Evolutionary conservation across 2,888 invertebrate species (phyloP).

Genomic region (Cerceris rybyensis): DNA sequence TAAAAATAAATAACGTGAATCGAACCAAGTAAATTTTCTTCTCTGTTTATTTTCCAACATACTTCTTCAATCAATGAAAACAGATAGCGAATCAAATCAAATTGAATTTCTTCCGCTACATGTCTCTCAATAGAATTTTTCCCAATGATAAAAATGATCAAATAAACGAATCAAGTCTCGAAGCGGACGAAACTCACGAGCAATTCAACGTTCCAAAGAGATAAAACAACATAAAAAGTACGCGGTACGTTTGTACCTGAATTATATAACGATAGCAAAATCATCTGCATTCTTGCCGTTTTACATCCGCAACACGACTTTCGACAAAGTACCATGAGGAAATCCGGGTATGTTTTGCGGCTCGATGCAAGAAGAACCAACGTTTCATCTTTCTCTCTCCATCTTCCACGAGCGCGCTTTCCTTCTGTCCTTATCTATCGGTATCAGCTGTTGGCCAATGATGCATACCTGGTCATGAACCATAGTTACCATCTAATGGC

Average conservation of each 20-base stretch:
- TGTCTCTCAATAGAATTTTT: too few relatives aligned
- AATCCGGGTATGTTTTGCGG: conserved; percentile 42
- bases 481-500: conserved; percentile 76
- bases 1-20: too few relatives aligned
- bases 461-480: conserved; percentile 70
- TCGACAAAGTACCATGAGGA: conserved; percentile 29
- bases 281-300: not conserved
- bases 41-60: too few relatives aligned
- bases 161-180: too few relatives aligned
- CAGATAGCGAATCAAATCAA: too few relatives aligned
- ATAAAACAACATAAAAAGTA: not conserved
- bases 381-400: not conserved
- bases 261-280: conserved; percentile 9
- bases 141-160: too few relatives aligned
- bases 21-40: too few relatives aligned
- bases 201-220: too few relatives aligned
- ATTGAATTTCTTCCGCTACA: too few relatives aligned
- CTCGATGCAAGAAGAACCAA: conserved; percentile 21
- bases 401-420: conserved; percentile 18
- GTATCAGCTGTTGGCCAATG: conserved; percentile 67
- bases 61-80: too few relatives aligned
- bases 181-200: too few relatives aligned
- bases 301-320: conserved; percentile 7
- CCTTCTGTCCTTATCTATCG: conserved; percentile 55
- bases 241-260: not conserved